Evolutionary conservation across 1,140 invertebrate species (phyloP), one percentile per base, ranked within the genome.

Genomic region (Caenorhabditis briggsae): DNA sequence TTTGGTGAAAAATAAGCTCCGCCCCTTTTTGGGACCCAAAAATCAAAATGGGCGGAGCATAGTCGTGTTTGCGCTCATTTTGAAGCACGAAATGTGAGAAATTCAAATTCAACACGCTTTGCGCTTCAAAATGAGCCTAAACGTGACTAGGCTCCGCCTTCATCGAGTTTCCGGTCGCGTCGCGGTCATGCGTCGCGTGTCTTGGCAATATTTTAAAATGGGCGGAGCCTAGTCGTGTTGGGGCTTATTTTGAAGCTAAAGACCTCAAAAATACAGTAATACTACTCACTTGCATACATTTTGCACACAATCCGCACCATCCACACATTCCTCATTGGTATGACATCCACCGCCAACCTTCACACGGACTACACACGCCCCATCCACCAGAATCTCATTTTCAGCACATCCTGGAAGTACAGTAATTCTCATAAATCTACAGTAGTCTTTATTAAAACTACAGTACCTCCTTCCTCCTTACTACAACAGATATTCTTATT

Each of bases 401-500:
- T 84, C 83, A 9, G 65, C 61, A 41, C 86, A 87, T 6, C 43
- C 58, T 56, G 82, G 0, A 78, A 50, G 11, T n/a, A 14, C 5
- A 78, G 20, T 18, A 20, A 41, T 20, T n/a, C 7, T 64, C 33
- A 12, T 53, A 33, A 23, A 9, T 41, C 11, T 11, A 20, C 11
- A 9, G 33, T 33, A 41, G 41, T 25, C 8, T 12, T n/a, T 41
- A 64, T 5, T 2, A 25, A 33, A 25, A 2, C 11, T 33, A 11
- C 25, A 33, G 11, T 83, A 61, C 82, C 82, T 83, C 82, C 82
- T 33, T 64, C 82, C 16, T 86, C 85, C 11, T 64, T 55, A 70
- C 83, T 87, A 78, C 86, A 87, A 56, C 86, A 87, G 18, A 87
- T 85, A 58, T 85, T 87, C 33, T 85, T 87, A 9, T 56, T 70